phyloP scores from a whole-genome alignment of 2,888 invertebrate species.

The Dolomedes plantarius region DNA sequence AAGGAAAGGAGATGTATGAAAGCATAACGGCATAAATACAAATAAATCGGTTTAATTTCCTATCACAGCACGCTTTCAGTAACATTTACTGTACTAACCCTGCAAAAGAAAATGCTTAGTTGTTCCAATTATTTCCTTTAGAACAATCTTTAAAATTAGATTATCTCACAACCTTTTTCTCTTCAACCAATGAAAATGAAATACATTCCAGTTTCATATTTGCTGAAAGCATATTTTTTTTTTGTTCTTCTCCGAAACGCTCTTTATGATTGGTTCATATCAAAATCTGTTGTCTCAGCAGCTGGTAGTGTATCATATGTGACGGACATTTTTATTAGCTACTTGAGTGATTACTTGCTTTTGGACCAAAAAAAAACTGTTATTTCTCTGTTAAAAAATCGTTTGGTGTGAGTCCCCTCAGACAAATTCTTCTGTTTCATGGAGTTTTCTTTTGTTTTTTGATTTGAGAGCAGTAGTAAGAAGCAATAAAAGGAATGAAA shows the following conservation, averaged over 20 bases:
- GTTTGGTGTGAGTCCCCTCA: slow-evolving; percentile 30
- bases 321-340: slow-evolving; percentile 70
- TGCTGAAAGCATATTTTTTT: not conserved
- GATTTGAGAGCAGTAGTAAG: not conserved
- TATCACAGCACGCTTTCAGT: too few species aligned
- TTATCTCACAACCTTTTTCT: not conserved
- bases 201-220: not conserved
- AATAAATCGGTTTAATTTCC: too few species aligned
- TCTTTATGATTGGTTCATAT: slow-evolving; percentile 29
- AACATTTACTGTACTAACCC: too few species aligned
- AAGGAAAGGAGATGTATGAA: too few species aligned
- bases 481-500: not conserved
- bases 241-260: not conserved
- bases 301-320: slow-evolving; percentile 59
- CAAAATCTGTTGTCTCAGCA: slow-evolving; percentile 69
- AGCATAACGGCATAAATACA: too few species aligned
- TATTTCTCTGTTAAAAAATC: slow-evolving; percentile 64
- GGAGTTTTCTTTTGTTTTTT: not conserved
- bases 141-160: not conserved
- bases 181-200: not conserved
- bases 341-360: slow-evolving; percentile 68
- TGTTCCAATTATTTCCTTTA: not conserved
- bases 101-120: not conserved
- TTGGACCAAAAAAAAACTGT: slow-evolving; percentile 48
- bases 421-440: slow-evolving; percentile 5